Conservation (phyloP, 1,140 invertebrate genomes). For the Drosophila nasuta region DNA sequence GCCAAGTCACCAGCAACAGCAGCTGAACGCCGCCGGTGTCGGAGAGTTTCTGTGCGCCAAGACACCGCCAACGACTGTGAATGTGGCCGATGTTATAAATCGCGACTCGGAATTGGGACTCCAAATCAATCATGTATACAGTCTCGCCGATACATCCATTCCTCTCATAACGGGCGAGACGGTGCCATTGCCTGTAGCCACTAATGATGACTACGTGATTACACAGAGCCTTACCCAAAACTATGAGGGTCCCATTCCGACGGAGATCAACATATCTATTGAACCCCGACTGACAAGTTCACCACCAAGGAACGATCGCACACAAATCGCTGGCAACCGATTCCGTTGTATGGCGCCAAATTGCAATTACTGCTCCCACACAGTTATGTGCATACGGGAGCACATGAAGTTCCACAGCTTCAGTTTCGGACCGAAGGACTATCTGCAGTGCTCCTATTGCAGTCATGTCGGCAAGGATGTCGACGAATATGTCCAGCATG, state of each 20-base stretch:
- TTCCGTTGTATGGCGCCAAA: constrained; percentile 65
- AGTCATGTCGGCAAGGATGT: constrained; percentile 40
- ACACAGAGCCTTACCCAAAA: constrained; percentile 31
- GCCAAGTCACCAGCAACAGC: constrained; percentile 21
- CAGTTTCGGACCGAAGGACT: constrained; percentile 41
- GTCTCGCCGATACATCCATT: neutral
- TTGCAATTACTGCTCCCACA: constrained; percentile 53
- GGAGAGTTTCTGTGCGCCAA: constrained; percentile 45
- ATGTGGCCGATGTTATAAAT: constrained; percentile 38
- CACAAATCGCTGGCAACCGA: constrained; percentile 28
- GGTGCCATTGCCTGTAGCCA: neutral
- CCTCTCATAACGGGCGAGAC: neutral
- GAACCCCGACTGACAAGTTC: neutral
- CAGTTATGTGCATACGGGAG: constrained; percentile 54
- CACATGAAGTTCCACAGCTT: constrained; percentile 65
- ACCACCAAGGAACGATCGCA: neutral
- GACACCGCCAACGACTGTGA: neutral
- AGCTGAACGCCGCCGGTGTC: constrained; percentile 39
- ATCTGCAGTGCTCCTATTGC: constrained; percentile 59
- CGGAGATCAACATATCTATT: constrained; percentile 45
- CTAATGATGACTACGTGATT: constrained; percentile 34
- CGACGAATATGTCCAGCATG: constrained; percentile 56
- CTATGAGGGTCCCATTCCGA: neutral
- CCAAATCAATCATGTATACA: constrained; percentile 55
- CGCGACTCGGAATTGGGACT: constrained; percentile 48